Conservation (phyloP, 2,113 vertebrate species). For the Nanorana parkeri region DNA sequence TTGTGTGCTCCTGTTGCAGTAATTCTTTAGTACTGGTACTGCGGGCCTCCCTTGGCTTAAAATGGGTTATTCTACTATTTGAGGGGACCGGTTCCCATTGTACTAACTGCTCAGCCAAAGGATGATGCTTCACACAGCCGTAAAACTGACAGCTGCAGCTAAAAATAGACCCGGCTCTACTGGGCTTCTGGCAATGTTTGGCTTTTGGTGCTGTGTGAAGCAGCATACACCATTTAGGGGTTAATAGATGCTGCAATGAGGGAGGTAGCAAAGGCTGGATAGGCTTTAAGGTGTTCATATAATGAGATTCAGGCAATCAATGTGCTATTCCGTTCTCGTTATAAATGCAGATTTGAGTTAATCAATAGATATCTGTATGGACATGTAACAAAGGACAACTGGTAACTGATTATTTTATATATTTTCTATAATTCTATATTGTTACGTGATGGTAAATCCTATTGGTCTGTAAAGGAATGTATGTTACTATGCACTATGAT, state of each 20-base stretch:
- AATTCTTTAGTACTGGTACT: neutral
- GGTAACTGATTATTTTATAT: constrained; percentile 14
- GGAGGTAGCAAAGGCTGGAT: constrained; percentile 4
- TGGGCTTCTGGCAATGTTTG: constrained; percentile 38
- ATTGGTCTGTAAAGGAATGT: neutral
- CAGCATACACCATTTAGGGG: neutral
- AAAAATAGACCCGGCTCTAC: constrained; percentile 45
- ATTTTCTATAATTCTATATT: neutral
- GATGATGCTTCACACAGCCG: constrained; percentile 53
- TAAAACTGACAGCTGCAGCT: constrained; percentile 50
- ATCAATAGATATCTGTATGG: neutral
- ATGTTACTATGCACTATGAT: neutral
- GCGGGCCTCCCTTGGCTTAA: neutral
- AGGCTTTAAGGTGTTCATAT: constrained; percentile 13
- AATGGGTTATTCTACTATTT: constrained; percentile 43
- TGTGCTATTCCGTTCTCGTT: neutral
- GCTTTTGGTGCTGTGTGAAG: constrained; percentile 16
- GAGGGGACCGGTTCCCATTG: constrained; percentile 37
- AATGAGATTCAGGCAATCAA: neutral
- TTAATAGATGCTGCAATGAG: constrained; percentile 40
- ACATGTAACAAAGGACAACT: neutral
- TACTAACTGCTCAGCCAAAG: constrained; percentile 42
- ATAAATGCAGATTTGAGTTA: neutral
- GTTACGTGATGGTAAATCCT: neutral
- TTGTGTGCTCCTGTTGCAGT: constrained; percentile 26